Evolutionary conservation across 2,888 invertebrate genomes (phyloP), one percentile per base, ranked within the genome.

Genomic region (Lobophora halterata): DNA sequence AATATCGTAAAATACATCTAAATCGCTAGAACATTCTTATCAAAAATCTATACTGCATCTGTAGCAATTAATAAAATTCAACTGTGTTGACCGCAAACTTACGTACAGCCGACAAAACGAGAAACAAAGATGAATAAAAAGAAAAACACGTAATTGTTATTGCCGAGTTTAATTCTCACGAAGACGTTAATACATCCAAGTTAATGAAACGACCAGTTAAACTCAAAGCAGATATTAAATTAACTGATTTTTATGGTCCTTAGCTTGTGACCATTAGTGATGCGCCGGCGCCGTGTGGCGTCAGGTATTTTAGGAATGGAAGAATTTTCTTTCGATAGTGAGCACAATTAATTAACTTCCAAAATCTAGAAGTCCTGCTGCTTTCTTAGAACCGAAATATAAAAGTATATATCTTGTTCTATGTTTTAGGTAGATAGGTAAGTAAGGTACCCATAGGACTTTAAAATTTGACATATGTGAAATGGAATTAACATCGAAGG

Each of bases 121-220:
- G 39, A 37, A 24, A 9, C 7, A 13, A 1, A 16, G 11, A 13
- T 8, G 9, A 35, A 34, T 24, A n/a, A n/a, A 31, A 55, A 52
- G 42, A 54, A 54, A 53, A 65, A 61, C 63, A 53, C 31, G 60
- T 75, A 65, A 74, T 74, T 74, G 71, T 75, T 71, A 65, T 61
- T 37, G 55, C 54, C 49, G 36, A 38, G 44, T 58, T 62, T 54
- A 66, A 70, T 74, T 74, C 76, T 72, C 71, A 67, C 72, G 50
- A 46, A 40, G 57, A 60, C 49, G 57, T 68, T 61, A 28, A 59
- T 65, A 61, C 61, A 68, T 68, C 56, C 48, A 44, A 47, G 31
- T 65, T 70, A 73, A 76, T 73, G 70, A 71, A 64, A 55, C 44
- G 46, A 35, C 49, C 46, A 55, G 53, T 55, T 53, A 55, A 58